Evolutionary conservation across 1,140 invertebrate species (phyloP).

Genomic region (Ericerus pela): DNA sequence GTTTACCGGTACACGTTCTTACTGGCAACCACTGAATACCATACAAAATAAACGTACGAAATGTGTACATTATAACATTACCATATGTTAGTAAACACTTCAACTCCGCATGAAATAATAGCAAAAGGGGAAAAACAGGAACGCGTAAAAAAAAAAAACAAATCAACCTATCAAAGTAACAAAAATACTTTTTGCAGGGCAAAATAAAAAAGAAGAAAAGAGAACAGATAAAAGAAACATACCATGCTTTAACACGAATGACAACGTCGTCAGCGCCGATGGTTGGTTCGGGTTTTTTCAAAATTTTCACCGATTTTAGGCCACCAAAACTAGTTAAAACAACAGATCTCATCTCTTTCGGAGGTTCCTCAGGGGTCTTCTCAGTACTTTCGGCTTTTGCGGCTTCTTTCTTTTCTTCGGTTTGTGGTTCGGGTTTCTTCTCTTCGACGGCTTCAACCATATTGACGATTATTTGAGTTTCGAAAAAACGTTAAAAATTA

Average conservation of each 20-base stretch:
- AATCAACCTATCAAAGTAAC: background rate
- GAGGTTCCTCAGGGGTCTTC: constrained; percentile 40
- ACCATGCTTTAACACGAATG: constrained; percentile 73
- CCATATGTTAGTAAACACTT: constrained; percentile 5
- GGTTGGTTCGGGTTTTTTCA: constrained; percentile 59
- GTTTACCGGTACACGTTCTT: too few relatives aligned
- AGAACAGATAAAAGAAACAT: constrained; percentile 32
- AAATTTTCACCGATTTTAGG: constrained; percentile 64
- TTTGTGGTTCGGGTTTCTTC: constrained; percentile 26
- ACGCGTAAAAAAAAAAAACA: constrained; percentile 5
- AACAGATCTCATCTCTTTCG: constrained; percentile 67
- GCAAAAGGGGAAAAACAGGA: too few relatives aligned
- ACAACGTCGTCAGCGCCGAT: constrained; percentile 61
- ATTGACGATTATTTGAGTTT: background rate
- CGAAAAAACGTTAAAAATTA: too few relatives aligned
- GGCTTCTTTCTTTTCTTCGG: constrained; percentile 17
- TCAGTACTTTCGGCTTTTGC: constrained; percentile 39
- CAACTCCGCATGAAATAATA: too few relatives aligned
- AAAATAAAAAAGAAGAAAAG: constrained; percentile 14
- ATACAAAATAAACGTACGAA: too few relatives aligned
- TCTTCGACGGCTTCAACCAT: constrained; percentile 36
- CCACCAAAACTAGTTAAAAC: constrained; percentile 70
- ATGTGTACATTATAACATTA: too few relatives aligned
- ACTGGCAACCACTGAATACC: too few relatives aligned
- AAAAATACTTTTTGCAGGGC: background rate